Conservation (phyloP, 2,888 invertebrate genomes). For the Byasa hedistus region DNA sequence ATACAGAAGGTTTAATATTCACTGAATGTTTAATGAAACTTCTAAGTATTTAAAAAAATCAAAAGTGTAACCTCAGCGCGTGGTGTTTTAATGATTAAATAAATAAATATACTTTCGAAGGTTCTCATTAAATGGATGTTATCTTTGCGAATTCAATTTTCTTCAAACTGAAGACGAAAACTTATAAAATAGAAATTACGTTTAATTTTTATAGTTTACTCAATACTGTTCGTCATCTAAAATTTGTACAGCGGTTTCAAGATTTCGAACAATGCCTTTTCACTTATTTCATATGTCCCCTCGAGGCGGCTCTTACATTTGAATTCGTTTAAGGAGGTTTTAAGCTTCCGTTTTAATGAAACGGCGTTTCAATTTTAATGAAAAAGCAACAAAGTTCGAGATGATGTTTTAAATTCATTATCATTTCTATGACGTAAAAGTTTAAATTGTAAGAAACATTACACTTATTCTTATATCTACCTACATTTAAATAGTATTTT, state of each 20-base stretch:
- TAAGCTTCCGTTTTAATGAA: constrained; percentile 56
- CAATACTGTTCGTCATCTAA: too few species aligned
- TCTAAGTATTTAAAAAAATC: too few species aligned
- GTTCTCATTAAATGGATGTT: too few species aligned
- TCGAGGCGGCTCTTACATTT: constrained; percentile 48
- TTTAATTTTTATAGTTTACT: too few species aligned
- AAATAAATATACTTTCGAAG: too few species aligned
- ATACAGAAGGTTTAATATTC: too few species aligned
- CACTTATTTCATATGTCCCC: constrained; percentile 57
- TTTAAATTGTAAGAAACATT: not conserved
- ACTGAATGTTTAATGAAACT: too few species aligned
- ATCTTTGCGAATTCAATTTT: too few species aligned
- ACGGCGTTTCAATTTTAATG: constrained; percentile 54
- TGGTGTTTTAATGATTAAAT: too few species aligned
- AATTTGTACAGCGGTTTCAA: constrained; percentile 5
- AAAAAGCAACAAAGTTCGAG: constrained; percentile 52
- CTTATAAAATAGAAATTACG: too few species aligned
- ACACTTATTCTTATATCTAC: not conserved
- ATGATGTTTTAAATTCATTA: constrained; percentile 26
- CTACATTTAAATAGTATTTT: not conserved
- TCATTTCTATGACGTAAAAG: not conserved
- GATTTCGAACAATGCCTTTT: constrained; percentile 40
- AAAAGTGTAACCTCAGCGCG: too few species aligned
- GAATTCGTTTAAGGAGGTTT: constrained; percentile 55
- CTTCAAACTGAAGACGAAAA: too few species aligned